Evolutionary conservation across 2,113 vertebrate species (phyloP).

Genomic region (Blennius ocellaris): DNA sequence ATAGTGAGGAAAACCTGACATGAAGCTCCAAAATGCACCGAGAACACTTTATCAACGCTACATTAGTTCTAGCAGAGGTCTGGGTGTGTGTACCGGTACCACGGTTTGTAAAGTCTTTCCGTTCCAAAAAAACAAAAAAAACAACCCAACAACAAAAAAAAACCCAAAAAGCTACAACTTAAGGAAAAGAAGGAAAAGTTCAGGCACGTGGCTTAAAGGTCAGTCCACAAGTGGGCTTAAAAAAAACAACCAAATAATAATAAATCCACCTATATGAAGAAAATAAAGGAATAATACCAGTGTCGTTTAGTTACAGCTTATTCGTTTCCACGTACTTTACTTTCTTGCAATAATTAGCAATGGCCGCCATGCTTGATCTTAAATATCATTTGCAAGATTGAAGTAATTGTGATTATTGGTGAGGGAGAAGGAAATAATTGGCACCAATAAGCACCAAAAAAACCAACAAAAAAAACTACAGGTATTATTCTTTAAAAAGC

Average conservation of each 20-base stretch:
- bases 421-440: conserved; percentile 28
- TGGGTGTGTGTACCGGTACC: conserved; percentile 35
- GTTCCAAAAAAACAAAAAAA: conserved; percentile 8
- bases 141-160: too few species aligned
- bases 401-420: conserved; percentile 7
- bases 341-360: not conserved
- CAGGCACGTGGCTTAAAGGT: conserved; percentile 54
- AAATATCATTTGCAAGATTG: not conserved
- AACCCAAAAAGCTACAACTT: too few species aligned
- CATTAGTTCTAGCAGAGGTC: conserved; percentile 49
- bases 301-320: conserved; percentile 51
- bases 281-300: conserved; percentile 43
- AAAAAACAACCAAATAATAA: conserved; percentile 20
- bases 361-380: conserved; percentile 1
- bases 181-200: conserved; percentile 11
- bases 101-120: not conserved
- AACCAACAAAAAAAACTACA: conserved; percentile 12
- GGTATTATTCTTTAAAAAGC: conserved; percentile 19
- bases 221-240: conserved; percentile 13
- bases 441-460: not conserved
- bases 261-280: not conserved
- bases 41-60: conserved; percentile 57
- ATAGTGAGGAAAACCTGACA: not conserved
- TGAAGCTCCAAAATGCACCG: conserved; percentile 58
- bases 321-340: conserved; percentile 15